Percentiles rank a stretch among this genome's conserved stretches.
phyloP scores from a whole-genome alignment of 1,140 invertebrate genomes.

The Bombus balteatus region DNA sequence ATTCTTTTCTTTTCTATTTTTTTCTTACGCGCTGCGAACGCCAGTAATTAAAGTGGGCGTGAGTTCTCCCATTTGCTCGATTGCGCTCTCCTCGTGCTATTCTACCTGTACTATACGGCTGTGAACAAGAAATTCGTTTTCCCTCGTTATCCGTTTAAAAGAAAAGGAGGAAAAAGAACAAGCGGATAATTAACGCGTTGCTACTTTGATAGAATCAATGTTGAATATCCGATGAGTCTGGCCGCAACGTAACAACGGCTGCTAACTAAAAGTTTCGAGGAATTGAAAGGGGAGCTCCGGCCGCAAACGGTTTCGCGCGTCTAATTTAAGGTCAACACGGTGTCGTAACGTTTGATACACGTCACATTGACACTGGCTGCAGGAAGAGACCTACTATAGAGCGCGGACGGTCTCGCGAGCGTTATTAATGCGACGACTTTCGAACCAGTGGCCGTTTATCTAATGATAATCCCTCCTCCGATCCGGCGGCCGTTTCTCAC shows the following conservation, averaged over 20 bases:
- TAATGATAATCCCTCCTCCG: conserved; percentile 54
- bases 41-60: conserved; percentile 33
- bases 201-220: too few relatives aligned
- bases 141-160: neutral
- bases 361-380: conserved; percentile 69
- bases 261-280: conserved; percentile 21
- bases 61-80: conserved; percentile 22
- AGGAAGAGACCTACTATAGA: conserved; percentile 69
- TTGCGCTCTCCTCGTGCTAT: neutral
- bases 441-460: conserved; percentile 62
- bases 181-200: conserved; percentile 1
- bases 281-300: conserved; percentile 14
- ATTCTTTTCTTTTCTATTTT: neutral
- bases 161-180: neutral
- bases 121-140: neutral
- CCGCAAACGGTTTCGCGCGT: conserved; percentile 10
- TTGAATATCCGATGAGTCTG: neutral
- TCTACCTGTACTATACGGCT: too few relatives aligned
- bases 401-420: conserved; percentile 56
- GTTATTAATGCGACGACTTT: conserved; percentile 64
- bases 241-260: neutral
- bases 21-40: too few relatives aligned
- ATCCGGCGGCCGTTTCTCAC: conserved; percentile 38
- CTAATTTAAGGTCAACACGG: conserved; percentile 72
- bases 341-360: conserved; percentile 59